Evolutionary conservation across 2,888 invertebrate genomes (phyloP), one percentile per base, ranked within the genome.

Genomic region (Bellardia bayeri): DNA sequence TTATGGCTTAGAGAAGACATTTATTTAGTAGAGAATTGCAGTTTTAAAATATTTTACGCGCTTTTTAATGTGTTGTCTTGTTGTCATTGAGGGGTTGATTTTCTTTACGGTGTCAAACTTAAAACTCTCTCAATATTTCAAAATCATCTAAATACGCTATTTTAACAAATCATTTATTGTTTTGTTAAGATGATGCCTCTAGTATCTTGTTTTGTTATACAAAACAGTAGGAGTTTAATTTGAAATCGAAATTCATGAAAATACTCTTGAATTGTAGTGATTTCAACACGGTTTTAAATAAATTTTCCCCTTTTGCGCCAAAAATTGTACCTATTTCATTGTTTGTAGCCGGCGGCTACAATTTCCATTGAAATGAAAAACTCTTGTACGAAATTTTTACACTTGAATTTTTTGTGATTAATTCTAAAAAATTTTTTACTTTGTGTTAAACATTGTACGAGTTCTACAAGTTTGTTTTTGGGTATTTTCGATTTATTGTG

Each of bases 141-240:
- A 79, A 81, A 74, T 75, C 61, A 42, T 71, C 45, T 75, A 75
- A 82, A 82, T 82, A 72, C 64, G 83, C 71, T 78, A 78, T 78
- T 83, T 83, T 83, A 78, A 71, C 72, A 84, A 84, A 79, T 79
- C 78, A 84, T 79, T 80, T 81, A 85, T 75, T 85, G 85, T 85
- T 75, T 81, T 85, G 80, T 85, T 81, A 69, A 81, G 80, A 64
- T 75, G 64, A 23, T 84, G 81, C 87, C 85, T 82, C 82, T 58
- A 82, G 87, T 85, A 82, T 87, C 64, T 76, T 75, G 42, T 85
- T 68, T 82, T 82, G 56, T 90, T 85, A 84, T 88, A 83, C 83
- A 76, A 79, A 89, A 72, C 90, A 90, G 90, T 89, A 85, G 90
- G 90, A 89, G 90, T 89, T 90, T 89, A 89, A 90, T 89, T 83